Evolutionary conservation across 2,888 invertebrate species (phyloP).

Genomic region (Nasonia oneida): DNA sequence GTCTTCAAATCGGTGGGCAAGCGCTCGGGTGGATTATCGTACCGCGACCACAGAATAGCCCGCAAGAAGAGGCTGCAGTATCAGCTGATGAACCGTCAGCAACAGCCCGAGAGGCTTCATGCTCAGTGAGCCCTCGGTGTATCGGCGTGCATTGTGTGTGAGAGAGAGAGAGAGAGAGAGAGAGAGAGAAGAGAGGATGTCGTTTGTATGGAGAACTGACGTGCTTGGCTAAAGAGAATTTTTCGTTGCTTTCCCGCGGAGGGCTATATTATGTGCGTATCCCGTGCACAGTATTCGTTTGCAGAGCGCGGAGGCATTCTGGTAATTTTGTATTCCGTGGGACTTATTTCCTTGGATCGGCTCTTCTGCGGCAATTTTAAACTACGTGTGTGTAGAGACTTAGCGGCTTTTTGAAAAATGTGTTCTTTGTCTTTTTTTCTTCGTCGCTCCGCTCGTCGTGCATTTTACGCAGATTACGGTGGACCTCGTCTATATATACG

Average conservation of each 20-base stretch:
- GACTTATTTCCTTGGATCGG: background rate
- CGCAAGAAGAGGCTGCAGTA: conserved; percentile 29
- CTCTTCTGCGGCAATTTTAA: background rate
- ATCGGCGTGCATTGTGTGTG: background rate
- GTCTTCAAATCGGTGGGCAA: conserved; percentile 90
- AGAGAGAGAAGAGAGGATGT: background rate
- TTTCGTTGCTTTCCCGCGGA: background rate
- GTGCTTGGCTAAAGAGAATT: background rate
- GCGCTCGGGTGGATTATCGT: conserved; percentile 77
- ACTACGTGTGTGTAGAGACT: conserved; percentile 9
- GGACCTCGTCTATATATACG: background rate
- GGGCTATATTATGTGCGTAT: background rate
- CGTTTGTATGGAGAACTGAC: background rate
- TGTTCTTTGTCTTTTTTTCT: background rate
- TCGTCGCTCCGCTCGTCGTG: background rate
- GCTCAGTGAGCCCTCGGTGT: background rate
- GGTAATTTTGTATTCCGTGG: background rate
- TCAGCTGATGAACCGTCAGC: background rate
- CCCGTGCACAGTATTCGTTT: background rate
- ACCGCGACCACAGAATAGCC: conserved; percentile 1
- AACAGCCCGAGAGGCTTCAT: background rate
- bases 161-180: background rate
- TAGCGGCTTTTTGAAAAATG: background rate
- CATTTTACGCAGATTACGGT: background rate
- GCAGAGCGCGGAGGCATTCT: background rate